phyloP scores from a whole-genome alignment of 2,888 invertebrate genomes.

The Andrena flavipes region DNA sequence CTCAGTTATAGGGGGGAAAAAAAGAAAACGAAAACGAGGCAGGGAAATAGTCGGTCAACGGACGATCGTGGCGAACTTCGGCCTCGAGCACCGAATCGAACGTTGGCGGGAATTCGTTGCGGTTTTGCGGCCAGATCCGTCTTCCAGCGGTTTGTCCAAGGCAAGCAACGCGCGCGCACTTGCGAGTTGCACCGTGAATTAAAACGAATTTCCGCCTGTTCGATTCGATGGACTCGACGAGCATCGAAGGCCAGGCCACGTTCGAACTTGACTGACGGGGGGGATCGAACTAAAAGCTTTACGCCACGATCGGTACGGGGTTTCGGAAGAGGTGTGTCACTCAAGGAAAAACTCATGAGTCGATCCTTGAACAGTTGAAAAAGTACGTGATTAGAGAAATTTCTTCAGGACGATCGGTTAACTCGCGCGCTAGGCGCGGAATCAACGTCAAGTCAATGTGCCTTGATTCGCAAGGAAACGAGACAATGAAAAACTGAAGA shows the following conservation, averaged over 20 bases:
- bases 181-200: too few relatives aligned
- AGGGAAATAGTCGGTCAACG: slow-evolving; percentile 46
- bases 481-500: slow-evolving; percentile 75
- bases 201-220: slow-evolving; percentile 21
- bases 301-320: slow-evolving; percentile 51
- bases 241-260: slow-evolving; percentile 32
- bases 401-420: slow-evolving; percentile 54
- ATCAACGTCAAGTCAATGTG: slow-evolving; percentile 63
- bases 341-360: slow-evolving; percentile 71
- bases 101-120: slow-evolving; percentile 2
- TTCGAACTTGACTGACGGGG: slow-evolving; percentile 58
- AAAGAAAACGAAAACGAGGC: slow-evolving; percentile 48
- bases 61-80: slow-evolving; percentile 41
- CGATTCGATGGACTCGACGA: slow-evolving; percentile 9
- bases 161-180: too few relatives aligned
- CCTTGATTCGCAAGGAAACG: slow-evolving; percentile 71
- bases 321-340: slow-evolving; percentile 56
- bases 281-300: slow-evolving; percentile 48
- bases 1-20: slow-evolving; percentile 86
- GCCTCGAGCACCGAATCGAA: slow-evolving; percentile 29
- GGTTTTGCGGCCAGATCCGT: background rate
- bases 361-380: slow-evolving; percentile 81
- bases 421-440: slow-evolving; percentile 55
- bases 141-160: background rate
- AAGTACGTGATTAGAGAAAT: slow-evolving; percentile 76